These are phyloP conservation scores for Cygnus atratus DNA, from an alignment of 2,113 vertebrate genomes.

Conservation along the genomic window DNA sequence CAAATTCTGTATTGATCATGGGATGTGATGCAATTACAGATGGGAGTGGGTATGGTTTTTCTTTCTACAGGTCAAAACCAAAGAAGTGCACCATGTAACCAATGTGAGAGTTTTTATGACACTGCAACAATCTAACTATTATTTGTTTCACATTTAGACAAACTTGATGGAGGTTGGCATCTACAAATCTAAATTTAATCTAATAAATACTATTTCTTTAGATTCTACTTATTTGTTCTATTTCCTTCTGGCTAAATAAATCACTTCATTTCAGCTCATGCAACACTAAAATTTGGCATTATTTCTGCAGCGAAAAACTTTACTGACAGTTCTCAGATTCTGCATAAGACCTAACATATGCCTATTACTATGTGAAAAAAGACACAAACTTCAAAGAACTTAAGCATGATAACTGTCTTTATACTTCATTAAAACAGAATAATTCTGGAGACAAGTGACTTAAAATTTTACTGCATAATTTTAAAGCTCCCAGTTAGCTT, in stretches of 20 bases:
- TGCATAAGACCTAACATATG: background rate
- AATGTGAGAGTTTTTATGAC: background rate
- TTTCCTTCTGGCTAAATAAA: background rate
- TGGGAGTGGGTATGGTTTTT: background rate
- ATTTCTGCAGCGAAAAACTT: background rate
- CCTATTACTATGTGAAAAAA: background rate
- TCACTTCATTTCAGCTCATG: background rate
- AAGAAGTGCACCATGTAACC: background rate
- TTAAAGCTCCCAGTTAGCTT: background rate
- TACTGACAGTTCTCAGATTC: background rate
- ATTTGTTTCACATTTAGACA: background rate
- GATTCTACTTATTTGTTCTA: background rate
- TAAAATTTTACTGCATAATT: background rate
- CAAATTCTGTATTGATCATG: background rate
- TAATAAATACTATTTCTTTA: background rate
- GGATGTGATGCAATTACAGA: background rate
- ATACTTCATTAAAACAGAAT: background rate
- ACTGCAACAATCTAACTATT: background rate
- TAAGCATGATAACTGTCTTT: background rate
- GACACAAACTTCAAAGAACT: slow-evolving; percentile 10
- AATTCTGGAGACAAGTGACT: background rate
- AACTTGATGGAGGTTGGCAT: background rate
- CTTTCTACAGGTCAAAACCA: background rate
- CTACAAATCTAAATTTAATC: background rate
- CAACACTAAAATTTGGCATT: background rate